Percentiles rank a stretch among this genome's conserved stretches.
Conservation (phyloP, 2,113 vertebrate species). For the Caloenas nicobarica region DNA sequence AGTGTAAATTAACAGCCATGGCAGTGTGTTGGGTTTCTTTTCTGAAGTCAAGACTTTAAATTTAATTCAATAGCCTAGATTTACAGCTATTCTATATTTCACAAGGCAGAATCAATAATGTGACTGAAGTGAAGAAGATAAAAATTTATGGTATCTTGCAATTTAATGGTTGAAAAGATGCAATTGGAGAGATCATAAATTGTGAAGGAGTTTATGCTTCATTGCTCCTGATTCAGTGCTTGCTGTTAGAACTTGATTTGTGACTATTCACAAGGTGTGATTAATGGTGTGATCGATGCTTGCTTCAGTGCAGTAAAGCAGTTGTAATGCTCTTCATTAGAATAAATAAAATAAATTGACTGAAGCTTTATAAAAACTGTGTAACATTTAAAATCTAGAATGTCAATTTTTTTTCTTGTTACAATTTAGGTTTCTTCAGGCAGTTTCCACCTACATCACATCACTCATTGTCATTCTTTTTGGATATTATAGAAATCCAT, state of each 20-base stretch:
- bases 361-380: conserved; percentile 99
- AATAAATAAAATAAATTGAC: conserved; percentile 99
- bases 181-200: conserved; percentile 99
- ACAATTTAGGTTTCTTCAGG: conserved; percentile 90
- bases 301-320: conserved; percentile 94
- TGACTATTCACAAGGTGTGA: conserved; percentile 99
- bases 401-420: conserved; percentile 89
- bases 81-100: conserved; percentile 99
- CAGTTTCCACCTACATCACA: conserved; percentile 92
- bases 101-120: conserved; percentile 99
- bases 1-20: conserved; percentile 98
- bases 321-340: conserved; percentile 99
- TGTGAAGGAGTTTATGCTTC: conserved; percentile 99
- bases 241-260: conserved; percentile 99
- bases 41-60: conserved; percentile 95
- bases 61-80: conserved; percentile 97
- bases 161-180: conserved; percentile 99
- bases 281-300: conserved; percentile 99
- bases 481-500: conserved; percentile 85
- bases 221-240: conserved; percentile 99
- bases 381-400: conserved; percentile 99
- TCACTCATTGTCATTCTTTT: conserved; percentile 90
- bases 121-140: conserved; percentile 99
- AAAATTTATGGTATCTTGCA: conserved; percentile 99
- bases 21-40: conserved; percentile 93